Evolutionary conservation across 2,888 invertebrate species (phyloP).

Genomic region (Atrina japonica): DNA sequence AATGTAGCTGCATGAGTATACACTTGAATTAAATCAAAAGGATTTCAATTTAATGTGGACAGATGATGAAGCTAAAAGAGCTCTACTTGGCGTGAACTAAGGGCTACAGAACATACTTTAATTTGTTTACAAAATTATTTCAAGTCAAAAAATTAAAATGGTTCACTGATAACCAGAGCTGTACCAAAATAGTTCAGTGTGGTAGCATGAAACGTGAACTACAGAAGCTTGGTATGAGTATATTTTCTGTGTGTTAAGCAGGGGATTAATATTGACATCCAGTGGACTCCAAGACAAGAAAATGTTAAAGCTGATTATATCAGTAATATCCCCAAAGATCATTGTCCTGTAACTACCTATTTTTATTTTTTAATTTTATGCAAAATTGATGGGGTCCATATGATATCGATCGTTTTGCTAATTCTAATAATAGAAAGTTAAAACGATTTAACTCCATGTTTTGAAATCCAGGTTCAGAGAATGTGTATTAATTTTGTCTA

Average conservation of each 20-base stretch:
- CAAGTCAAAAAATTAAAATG: conserved; percentile 4
- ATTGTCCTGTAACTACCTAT: no score
- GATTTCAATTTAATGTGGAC: conserved; percentile 11
- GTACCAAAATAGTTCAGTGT: conserved; percentile 8
- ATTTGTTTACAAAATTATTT: conserved; percentile 15
- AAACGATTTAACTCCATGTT: conserved; percentile 36
- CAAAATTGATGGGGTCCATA: conserved; percentile 30
- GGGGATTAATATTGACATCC: no score
- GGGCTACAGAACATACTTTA: no score
- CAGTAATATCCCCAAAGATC: no score
- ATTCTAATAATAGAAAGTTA: conserved; percentile 33
- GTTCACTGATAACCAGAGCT: conserved; percentile 12
- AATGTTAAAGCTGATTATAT: no score
- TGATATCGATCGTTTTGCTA: conserved; percentile 41
- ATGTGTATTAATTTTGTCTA: conserved; percentile 38
- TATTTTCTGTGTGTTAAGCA: no score
- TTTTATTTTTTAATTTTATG: conserved; percentile 34
- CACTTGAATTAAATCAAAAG: conserved; percentile 1
- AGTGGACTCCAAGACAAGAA: no score
- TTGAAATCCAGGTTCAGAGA: conserved; percentile 32
- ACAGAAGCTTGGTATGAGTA: conserved; percentile 3
- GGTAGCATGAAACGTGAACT: conserved; percentile 7
- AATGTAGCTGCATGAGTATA: background rate
- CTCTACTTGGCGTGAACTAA: no score
- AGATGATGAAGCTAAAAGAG: conserved; percentile 13